A percentile compares a stretch with the other conserved stretches of the same genome.
phyloP scores from a whole-genome alignment of 2,113 vertebrate genomes.

The Dicerorhinus sumatrensis region DNA sequence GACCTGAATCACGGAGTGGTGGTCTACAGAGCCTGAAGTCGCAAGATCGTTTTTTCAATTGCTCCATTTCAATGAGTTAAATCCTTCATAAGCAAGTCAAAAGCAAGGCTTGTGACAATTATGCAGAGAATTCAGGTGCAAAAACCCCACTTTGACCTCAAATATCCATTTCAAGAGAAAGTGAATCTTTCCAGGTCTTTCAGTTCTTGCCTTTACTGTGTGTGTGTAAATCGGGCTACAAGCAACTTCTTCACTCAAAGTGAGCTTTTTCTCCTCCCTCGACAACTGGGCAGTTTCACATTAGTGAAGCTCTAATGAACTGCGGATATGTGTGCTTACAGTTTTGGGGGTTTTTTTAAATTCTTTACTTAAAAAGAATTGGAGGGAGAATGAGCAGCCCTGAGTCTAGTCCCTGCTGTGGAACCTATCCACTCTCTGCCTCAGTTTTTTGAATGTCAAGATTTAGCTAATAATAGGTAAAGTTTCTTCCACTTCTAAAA shows the following conservation, averaged over 20 bases:
- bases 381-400: neutral
- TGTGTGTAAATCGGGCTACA: neutral
- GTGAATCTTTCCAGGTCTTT: neutral
- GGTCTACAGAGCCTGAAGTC: neutral
- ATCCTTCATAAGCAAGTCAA: slow-evolving; percentile 17
- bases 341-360: neutral
- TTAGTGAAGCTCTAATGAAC: too few species aligned
- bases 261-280: neutral
- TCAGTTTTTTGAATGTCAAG: too few species aligned
- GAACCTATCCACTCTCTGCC: neutral
- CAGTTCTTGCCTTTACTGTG: neutral
- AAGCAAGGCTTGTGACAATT: neutral
- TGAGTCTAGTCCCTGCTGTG: too few species aligned
- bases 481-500: neutral
- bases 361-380: neutral
- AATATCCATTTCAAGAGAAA: slow-evolving; percentile 17
- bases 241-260: too few species aligned
- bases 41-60: neutral
- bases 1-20: too few species aligned
- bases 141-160: neutral
- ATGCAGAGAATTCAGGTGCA: slow-evolving; percentile 32
- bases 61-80: neutral
- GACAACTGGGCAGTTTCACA: neutral
- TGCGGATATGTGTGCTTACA: neutral
- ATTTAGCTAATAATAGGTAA: neutral